A percentile compares a stretch with the other conserved stretches of the same genome.
These are phyloP conservation scores for Pseudococcus viburni DNA, from an alignment of 2,888 invertebrate species.

Conservation along the genomic window DNA sequence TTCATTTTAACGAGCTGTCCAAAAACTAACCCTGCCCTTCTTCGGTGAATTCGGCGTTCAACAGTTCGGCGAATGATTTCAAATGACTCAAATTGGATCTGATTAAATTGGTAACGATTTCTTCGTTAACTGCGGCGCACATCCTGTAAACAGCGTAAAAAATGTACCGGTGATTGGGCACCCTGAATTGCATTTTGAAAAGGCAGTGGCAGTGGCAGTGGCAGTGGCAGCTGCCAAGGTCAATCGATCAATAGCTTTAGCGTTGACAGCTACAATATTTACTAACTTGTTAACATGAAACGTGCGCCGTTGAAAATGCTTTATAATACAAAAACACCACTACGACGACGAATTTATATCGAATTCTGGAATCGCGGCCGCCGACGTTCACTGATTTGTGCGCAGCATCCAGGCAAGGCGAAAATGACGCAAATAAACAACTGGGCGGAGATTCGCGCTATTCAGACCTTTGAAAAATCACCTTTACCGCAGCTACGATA, in stretches of 20 bases:
- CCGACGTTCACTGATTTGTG: slow-evolving; percentile 54
- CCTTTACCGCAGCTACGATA: neutral
- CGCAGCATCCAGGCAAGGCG: slow-evolving; percentile 60
- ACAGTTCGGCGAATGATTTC: slow-evolving; percentile 52
- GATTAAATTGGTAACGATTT: slow-evolving; percentile 38
- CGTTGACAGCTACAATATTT: slow-evolving; percentile 44
- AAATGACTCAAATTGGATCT: slow-evolving; percentile 32
- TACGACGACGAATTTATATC: slow-evolving; percentile 19
- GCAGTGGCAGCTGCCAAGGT: slow-evolving; percentile 28
- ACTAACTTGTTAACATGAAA: slow-evolving; percentile 41
- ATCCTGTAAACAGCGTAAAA: slow-evolving; percentile 47
- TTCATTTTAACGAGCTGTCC: slow-evolving; percentile 29
- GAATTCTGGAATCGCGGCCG: slow-evolving; percentile 42
- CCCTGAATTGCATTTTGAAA: slow-evolving; percentile 29
- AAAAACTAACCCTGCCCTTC: slow-evolving; percentile 54
- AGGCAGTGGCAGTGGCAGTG: neutral
- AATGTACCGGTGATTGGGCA: neutral
- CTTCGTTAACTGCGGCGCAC: slow-evolving; percentile 38
- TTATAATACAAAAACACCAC: neutral
- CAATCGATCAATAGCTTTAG: slow-evolving; percentile 37
- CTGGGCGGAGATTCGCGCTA: slow-evolving; percentile 27
- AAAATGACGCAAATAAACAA: slow-evolving; percentile 60
- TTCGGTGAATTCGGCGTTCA: slow-evolving; percentile 61
- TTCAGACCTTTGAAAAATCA: slow-evolving; percentile 45
- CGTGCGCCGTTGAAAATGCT: neutral